Conservation (phyloP, 2,888 invertebrate species). For the Lucinisca nassula region DNA sequence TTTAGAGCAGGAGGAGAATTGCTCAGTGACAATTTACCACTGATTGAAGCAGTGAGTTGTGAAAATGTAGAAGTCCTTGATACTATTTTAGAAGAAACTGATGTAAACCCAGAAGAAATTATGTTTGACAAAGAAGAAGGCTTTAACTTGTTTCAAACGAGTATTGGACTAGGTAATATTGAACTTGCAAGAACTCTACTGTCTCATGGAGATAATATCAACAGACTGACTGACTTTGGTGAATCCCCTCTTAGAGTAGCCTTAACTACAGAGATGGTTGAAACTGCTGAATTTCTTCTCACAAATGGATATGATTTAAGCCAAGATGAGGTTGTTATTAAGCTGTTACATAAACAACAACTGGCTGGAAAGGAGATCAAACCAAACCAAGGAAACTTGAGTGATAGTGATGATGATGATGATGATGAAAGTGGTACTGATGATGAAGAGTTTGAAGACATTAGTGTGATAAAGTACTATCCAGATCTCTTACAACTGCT, state of each 20-base stretch:
- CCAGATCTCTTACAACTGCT: slow-evolving; percentile 39
- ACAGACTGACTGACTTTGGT: slow-evolving; percentile 45
- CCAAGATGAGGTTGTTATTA: slow-evolving; percentile 32
- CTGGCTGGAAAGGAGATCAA: neutral
- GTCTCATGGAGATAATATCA: slow-evolving; percentile 70
- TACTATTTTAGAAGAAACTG: slow-evolving; percentile 57
- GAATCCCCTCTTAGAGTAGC: slow-evolving; percentile 64
- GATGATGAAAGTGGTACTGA: slow-evolving; percentile 22
- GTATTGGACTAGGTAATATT: slow-evolving; percentile 45
- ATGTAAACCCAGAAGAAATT: slow-evolving; percentile 15
- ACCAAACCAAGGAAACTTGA: too few species aligned
- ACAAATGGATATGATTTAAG: slow-evolving; percentile 59
- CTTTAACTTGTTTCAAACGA: slow-evolving; percentile 39
- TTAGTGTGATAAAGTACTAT: neutral
- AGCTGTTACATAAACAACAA: neutral
- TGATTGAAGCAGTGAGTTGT: slow-evolving; percentile 66
- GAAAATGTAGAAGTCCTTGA: slow-evolving; percentile 62
- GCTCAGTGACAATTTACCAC: slow-evolving; percentile 40
- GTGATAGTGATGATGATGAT: slow-evolving; percentile 43
- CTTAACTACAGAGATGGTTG: slow-evolving; percentile 56
- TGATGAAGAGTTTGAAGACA: slow-evolving; percentile 52
- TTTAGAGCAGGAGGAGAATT: slow-evolving; percentile 59
- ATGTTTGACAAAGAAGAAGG: slow-evolving; percentile 25
- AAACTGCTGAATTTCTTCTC: slow-evolving; percentile 65
- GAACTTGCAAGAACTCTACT: slow-evolving; percentile 66